Base-by-base conservation (phyloP, 53 echinoderm and acorn worm species). In the Zoroaster sp. region DNA sequence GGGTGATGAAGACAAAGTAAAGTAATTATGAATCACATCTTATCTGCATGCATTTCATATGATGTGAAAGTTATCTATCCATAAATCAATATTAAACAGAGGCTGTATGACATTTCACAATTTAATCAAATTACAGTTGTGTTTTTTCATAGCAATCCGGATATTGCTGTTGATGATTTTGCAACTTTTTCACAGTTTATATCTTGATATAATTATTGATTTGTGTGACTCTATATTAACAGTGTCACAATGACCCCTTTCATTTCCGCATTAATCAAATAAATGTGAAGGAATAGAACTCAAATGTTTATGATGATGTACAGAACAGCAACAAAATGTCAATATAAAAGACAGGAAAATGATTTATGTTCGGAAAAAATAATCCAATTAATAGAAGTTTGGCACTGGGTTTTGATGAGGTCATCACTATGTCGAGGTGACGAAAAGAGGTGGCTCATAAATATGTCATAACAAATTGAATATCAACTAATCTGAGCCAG, bases 161-260 rank as follows among this genome's bases (percentile, higher is more conserved):
- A 59, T 59, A 6, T 6, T 59, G 8, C 59, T 28, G 7, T 10
- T 25, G 59, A 59, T 59, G 82, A 82, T 68, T 82, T 82, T 8
- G 44, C 67, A 39, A 42, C 67, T 82, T 82, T 66, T 7, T 38
- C 54, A 54, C 25, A 18, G 37, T 77, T 54, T 59, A 55, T 53
- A 35, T 17, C 20, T 54, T 5, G 17, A 36, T 37, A 30, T 38
- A 59, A 34, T 13, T 42, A 3, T 14, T 82, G 82, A 82, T 30
- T 43, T 17, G n/a, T 35, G 78, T 37, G 20, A n/a, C 4, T 14
- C 68, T 31, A 41, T 33, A 82, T 81, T 42, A n/a, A 32, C 12
- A 12, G 15, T 67, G 81, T 40, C 81, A 81, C 3, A 3, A 23
- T 43, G 68, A 42, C 82, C 82, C 63, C 80, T 59, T 67, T 34